Evolutionary conservation across 1,140 invertebrate species (phyloP).

Genomic region (Cyclargus thomasi): DNA sequence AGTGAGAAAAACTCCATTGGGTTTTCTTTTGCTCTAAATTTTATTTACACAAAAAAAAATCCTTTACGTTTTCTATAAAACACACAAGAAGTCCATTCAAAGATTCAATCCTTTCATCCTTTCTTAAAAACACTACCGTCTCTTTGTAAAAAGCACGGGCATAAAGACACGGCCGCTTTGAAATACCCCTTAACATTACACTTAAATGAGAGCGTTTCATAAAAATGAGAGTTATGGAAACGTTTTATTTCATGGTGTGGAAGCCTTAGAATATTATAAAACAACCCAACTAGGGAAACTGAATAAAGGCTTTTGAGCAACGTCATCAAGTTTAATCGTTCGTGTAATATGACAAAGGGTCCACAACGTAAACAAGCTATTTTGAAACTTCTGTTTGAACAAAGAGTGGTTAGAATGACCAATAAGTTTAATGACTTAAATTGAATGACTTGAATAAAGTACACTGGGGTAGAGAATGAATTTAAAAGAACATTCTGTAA

Average conservation of each 20-base stretch:
- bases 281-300: neutral
- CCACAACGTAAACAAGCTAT: neutral
- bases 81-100: neutral
- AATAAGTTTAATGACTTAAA: too few relatives aligned
- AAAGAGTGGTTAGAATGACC: neutral
- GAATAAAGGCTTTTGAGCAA: neutral
- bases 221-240: neutral
- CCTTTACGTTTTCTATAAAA: neutral
- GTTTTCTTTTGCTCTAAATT: neutral
- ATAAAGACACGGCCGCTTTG: neutral
- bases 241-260: neutral
- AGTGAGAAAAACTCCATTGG: too few relatives aligned
- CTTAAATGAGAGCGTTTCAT: neutral
- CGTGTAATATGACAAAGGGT: constrained; percentile 1
- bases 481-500: too few relatives aligned
- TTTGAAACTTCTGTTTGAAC: neutral
- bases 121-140: neutral
- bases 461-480: too few relatives aligned
- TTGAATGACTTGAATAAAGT: too few relatives aligned
- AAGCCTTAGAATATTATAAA: neutral
- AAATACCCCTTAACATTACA: neutral
- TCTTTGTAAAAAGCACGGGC: neutral
- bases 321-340: neutral
- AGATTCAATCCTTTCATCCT: neutral
- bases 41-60: neutral